Evolutionary conservation across 2,113 vertebrate species (phyloP).

Genomic region (Piprites chloris): DNA sequence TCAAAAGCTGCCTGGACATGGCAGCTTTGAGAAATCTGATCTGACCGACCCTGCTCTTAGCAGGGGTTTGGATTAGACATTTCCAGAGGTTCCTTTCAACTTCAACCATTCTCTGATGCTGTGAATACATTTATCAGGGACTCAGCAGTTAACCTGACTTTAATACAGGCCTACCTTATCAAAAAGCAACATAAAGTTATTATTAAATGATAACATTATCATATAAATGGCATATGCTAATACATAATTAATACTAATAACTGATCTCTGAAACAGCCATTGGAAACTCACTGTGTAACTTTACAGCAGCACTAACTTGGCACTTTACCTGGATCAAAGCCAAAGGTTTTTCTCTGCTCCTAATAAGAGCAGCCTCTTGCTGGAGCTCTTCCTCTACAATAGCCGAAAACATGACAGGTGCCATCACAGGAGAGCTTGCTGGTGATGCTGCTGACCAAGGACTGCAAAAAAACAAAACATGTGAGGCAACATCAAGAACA

Average conservation of each 20-base stretch:
- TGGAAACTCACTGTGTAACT: neutral
- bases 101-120: neutral
- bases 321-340: slow-evolving; percentile 91
- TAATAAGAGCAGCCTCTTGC: slow-evolving; percentile 92
- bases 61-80: neutral
- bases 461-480: slow-evolving; percentile 60
- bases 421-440: slow-evolving; percentile 67
- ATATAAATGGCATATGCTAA: neutral
- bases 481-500: neutral
- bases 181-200: neutral
- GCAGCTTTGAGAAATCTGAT: neutral
- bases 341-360: slow-evolving; percentile 94
- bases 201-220: neutral
- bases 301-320: neutral
- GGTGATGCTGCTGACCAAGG: slow-evolving; percentile 86
- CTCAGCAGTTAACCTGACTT: neutral
- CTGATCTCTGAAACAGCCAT: neutral
- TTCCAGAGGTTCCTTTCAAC: neutral
- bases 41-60: neutral
- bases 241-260: neutral
- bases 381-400: slow-evolving; percentile 94
- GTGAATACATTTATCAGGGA: neutral
- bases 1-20: neutral
- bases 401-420: slow-evolving; percentile 87
- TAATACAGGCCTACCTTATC: neutral